Evolutionary conservation across 1,140 invertebrate species (phyloP), one percentile per base, ranked within the genome.

Genomic region (Adoxophyes honmai): DNA sequence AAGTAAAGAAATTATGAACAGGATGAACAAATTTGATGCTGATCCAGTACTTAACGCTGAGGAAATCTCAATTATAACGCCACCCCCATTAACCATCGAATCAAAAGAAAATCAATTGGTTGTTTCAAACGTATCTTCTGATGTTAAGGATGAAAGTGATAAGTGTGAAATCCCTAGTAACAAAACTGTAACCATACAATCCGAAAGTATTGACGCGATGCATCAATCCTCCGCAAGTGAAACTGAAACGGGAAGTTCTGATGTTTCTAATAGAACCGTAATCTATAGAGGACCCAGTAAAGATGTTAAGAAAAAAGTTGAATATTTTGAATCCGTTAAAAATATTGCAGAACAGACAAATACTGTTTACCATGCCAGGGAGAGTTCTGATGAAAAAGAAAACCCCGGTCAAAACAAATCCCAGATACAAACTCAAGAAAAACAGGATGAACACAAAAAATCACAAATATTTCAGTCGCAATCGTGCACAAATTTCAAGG

Each of bases 401-500:
- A 72, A 66, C 6, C 68, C 78, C 44, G 14, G 62, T 13, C 52
- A 69, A 52, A 15, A 11, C 35, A 53, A 33, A 36, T 38, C 8
- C n/a, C 2, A 53, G 39, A 66, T 35, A 34, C 53, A 53, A 18
- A 61, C 36, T 16, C 52, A 42, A 34, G 53, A 60, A 42, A 60
- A 75, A 38, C 36, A 58, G 33, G 63, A 61, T 44, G 59, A 66
- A 56, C 37, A 59, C 36, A 39, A 66, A 63, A 73, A 65, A 66
- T 66, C 66, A 60, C 60, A 67, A 60, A 75, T 91, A 15, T 89
- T 88, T 18, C 90, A 91, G 37, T 94, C 94, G 0, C 92, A 94
- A 60, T 96, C 94, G 1, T 94, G 92, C 64, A 90, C 94, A 15
- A 92, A 95, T 79, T 75, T 96, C 35, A 95, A 95, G 70, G 95